These are phyloP conservation scores for Cancer borealis DNA, from an alignment of 2,888 invertebrate genomes.

Conservation along the genomic window DNA sequence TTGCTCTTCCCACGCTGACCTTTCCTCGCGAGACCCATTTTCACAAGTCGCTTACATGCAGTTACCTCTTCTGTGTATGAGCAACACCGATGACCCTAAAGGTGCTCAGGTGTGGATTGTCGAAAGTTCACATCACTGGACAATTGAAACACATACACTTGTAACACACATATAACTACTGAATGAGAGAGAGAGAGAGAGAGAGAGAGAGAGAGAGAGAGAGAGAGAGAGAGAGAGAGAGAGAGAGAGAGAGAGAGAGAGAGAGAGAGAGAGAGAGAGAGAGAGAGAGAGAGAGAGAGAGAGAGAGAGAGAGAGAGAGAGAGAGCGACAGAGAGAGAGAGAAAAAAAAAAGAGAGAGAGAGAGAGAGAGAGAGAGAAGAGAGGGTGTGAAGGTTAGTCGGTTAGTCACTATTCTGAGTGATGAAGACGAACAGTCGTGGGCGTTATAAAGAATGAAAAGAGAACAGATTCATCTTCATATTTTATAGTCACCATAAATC, in stretches of 20 bases:
- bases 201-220: constrained; percentile 41
- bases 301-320: constrained; percentile 39
- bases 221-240: constrained; percentile 40
- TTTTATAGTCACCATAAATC: background rate
- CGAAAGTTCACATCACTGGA: background rate
- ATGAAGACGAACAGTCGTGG: background rate
- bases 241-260: constrained; percentile 42
- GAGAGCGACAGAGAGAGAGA: constrained; percentile 38
- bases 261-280: constrained; percentile 43
- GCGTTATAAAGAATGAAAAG: background rate
- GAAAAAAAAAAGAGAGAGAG: constrained; percentile 30
- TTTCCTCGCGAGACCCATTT: background rate
- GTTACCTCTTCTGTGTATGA: background rate
- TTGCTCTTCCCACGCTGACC: background rate
- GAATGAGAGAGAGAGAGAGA: constrained; percentile 7
- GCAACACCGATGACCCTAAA: background rate
- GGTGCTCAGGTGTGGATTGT: background rate
- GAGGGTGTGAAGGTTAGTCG: background rate
- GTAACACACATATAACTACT: background rate
- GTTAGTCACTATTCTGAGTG: background rate
- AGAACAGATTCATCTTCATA: background rate
- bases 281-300: constrained; percentile 13
- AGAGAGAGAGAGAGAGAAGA: constrained; percentile 30
- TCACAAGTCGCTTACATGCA: background rate
- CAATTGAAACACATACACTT: background rate